Evolutionary conservation across 1,140 invertebrate species (phyloP), one percentile per base, ranked within the genome.

Genomic region (Pentalonia nigronervosa): DNA sequence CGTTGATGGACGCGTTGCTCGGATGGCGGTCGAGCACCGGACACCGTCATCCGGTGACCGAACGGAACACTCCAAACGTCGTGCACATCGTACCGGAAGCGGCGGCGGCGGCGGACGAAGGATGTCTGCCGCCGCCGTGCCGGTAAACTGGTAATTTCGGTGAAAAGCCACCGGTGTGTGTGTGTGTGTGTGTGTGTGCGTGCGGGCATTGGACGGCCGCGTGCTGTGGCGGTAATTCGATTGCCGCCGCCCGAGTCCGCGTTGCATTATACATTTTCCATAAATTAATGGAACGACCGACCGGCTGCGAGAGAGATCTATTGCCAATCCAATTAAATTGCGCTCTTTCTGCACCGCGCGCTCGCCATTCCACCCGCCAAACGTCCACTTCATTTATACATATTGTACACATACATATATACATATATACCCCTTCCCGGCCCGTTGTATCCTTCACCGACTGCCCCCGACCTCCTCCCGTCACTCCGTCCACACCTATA

Each of bases 281-380:
- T 92, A 92, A 92, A 92, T 92, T 92, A 92, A 92, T 53, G 91
- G 34, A 92, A 92, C 91, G 91, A 83, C 91, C 91, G 91, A 83
- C 91, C 48, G 81, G 50, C 88, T 60, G 88, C 76, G 23, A 50
- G 76, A 84, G 91, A 92, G 91, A 92, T 92, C 91, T 92, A 92
- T 92, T 92, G 91, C 67, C 91, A 92, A 92, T 92, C 91, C 91
- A 92, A 92, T 92, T 92, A 92, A 92, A 92, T 92, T 53, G 76
- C 76, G 76, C 91, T 53, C 91, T 91, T 48, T 76, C 87, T 53
- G 87, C 41, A 25, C 41, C 84, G 34, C 84, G 48, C n/a, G 23
- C 41, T 45, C 83, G 30, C 83, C 83, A 25, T 84, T 84, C 41
- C 47, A 11, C 48, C n/a, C n/a, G n/a, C 34, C 48, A 9, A n/a